Evolutionary conservation across 2,888 invertebrate genomes (phyloP).

Genomic region (Tipula confusa): DNA sequence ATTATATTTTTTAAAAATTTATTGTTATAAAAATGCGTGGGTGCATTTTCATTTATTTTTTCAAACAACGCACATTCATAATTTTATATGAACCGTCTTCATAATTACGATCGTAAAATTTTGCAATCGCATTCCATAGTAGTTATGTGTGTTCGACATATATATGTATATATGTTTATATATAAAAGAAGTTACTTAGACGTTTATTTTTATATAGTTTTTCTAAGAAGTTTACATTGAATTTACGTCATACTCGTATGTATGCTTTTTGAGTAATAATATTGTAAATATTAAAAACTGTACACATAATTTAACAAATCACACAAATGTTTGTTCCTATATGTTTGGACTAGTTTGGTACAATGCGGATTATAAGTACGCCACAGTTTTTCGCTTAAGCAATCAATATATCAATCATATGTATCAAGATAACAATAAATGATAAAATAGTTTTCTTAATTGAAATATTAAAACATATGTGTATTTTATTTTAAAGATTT

Average conservation of each 20-base stretch:
- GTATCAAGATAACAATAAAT: background rate
- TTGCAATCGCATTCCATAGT: background rate
- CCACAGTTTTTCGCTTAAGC: no score
- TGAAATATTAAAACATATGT: background rate
- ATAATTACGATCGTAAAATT: background rate
- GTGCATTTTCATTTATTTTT: background rate
- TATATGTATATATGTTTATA: background rate
- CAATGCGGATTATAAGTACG: background rate
- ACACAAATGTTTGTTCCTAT: background rate
- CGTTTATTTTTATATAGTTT: background rate
- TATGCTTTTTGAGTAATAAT: background rate
- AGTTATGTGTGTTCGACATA: background rate
- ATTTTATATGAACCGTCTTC: background rate
- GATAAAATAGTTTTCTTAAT: background rate
- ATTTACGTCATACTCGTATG: background rate
- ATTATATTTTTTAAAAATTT: background rate
- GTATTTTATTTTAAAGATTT: background rate
- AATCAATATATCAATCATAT: background rate
- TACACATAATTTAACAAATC: background rate
- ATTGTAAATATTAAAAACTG: background rate
- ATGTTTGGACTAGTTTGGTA: no score
- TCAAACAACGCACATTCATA: background rate
- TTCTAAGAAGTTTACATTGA: background rate
- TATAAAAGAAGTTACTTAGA: background rate
- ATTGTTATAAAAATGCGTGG: background rate